A percentile compares a stretch with the other conserved stretches of the same genome.
Conservation (phyloP, 2,888 invertebrate genomes). For the Pomacea canaliculata region DNA sequence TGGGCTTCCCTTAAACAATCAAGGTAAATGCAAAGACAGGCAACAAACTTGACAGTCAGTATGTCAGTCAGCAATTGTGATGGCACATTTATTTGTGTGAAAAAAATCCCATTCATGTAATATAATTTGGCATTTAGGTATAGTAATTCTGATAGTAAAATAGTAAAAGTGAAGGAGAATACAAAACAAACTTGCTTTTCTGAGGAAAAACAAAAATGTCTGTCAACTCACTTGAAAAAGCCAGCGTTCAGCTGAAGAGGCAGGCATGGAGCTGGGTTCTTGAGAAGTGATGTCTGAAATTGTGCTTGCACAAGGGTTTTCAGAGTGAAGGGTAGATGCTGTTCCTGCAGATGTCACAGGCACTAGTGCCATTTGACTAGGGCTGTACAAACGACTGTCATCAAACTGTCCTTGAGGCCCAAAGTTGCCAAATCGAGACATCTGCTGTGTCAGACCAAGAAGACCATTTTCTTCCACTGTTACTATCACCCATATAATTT, state of each 20-base stretch:
- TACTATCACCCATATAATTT: slow-evolving; percentile 85
- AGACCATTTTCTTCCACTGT: slow-evolving; percentile 86
- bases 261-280: not conserved
- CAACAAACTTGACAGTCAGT: too few relatives aligned
- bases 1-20: too few relatives aligned
- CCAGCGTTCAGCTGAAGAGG: slow-evolving; percentile 7
- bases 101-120: too few relatives aligned
- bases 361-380: slow-evolving; percentile 25
- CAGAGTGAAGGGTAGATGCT: not conserved
- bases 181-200: too few relatives aligned
- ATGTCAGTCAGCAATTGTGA: too few relatives aligned
- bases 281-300: slow-evolving; percentile 2
- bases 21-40: too few relatives aligned
- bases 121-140: too few relatives aligned
- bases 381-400: slow-evolving; percentile 6
- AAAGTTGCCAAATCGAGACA: slow-evolving; percentile 74
- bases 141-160: too few relatives aligned
- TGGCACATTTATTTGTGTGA: too few relatives aligned
- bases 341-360: slow-evolving; percentile 19
- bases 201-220: too few relatives aligned
- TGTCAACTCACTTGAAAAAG: slow-evolving; percentile 16
- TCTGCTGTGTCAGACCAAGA: slow-evolving; percentile 84
- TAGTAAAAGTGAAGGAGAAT: too few relatives aligned
- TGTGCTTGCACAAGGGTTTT: slow-evolving; percentile 1
- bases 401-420: slow-evolving; percentile 42